Conservation (phyloP, 2,797 vertebrate genomes). For the Chaetodon trifasciatus region DNA sequence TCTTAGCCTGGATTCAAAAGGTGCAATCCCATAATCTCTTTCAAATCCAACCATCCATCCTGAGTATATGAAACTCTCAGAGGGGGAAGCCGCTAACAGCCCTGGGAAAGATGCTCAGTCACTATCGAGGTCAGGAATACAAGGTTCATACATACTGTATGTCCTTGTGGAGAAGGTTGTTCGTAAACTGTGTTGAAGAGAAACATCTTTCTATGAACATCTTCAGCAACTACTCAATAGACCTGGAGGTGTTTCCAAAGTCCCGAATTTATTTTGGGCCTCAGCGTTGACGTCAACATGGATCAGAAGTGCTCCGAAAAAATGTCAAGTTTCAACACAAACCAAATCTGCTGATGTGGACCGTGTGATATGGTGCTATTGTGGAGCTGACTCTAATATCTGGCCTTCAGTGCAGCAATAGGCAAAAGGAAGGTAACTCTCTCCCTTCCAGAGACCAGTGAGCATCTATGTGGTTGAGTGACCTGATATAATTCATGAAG, state of each 20-base stretch:
- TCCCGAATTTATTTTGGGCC: background rate
- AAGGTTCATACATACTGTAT: constrained; percentile 22
- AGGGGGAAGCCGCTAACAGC: constrained; percentile 12
- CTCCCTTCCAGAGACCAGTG: constrained; percentile 1
- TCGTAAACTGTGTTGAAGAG: constrained; percentile 6
- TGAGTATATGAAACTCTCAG: constrained; percentile 48
- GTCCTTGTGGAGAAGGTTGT: constrained; percentile 12
- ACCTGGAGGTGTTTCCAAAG: background rate
- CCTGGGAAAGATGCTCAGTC: constrained; percentile 35
- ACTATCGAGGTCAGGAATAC: constrained; percentile 38
- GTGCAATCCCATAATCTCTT: constrained; percentile 53
- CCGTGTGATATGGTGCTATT: background rate
- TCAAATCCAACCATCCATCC: constrained; percentile 55
- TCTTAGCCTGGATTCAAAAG: constrained; percentile 43
- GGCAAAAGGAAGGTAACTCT: constrained; percentile 15
- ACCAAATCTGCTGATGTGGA: background rate
- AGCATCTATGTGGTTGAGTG: background rate
- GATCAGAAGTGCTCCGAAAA: constrained; percentile 4
- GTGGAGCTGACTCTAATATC: constrained; percentile 16
- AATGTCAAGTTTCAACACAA: too few species aligned
- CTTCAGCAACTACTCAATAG: background rate
- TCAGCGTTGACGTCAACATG: background rate
- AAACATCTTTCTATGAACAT: background rate
- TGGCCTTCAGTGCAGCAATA: background rate
- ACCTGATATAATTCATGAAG: too few species aligned